Evolutionary conservation across 2,113 vertebrate genomes (phyloP), one percentile per base, ranked within the genome.

Genomic region (Bucco capensis): DNA sequence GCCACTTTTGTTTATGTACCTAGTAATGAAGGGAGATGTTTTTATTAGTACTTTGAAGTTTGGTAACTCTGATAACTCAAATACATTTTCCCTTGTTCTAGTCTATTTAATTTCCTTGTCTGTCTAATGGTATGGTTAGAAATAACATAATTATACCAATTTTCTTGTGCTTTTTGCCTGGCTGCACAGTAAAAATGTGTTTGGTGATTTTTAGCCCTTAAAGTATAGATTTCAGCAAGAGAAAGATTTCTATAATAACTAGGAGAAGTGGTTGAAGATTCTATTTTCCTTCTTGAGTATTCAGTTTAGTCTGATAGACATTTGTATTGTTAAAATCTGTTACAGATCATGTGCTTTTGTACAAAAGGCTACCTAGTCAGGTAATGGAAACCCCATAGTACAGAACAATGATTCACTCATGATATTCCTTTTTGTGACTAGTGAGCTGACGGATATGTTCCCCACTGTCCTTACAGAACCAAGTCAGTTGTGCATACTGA

Each of bases 211-310:
- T 69, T 89, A 95, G 62, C 49, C 71, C 56, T 88, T 51, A 14
- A 92, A 89, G 61, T 71, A 38, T 69, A 93, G 94, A 92, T 75
- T 28, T 14, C 47, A 78, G 84, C 35, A 91, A 92, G 90, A 92
- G 62, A 94, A 96, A 79, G 40, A 86, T 79, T 94, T 95, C 56
- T 51, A 23, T 72, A 90, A 76, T 86, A 84, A 79, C 47, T 67
- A 60, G 31, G 30, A 56, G 71, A 84, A 27, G 23, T 91, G 30
- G 25, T 91, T 88, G 89, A 86, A 95, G 89, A 92, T 79, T 16
- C 33, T 73, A 14, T 57, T 33, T 94, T 91, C 38, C 60, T 80
- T 91, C 40, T 49, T 30, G 15, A 89, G 56, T 35, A 38, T 83
- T 83, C 62, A 17, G 7, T 57, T 61, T 71, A 42, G 18, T 65